Percentiles rank a stretch among this genome's conserved stretches.
Conservation (phyloP, 2,888 invertebrate genomes). For the Lasioglossum figueresi region DNA sequence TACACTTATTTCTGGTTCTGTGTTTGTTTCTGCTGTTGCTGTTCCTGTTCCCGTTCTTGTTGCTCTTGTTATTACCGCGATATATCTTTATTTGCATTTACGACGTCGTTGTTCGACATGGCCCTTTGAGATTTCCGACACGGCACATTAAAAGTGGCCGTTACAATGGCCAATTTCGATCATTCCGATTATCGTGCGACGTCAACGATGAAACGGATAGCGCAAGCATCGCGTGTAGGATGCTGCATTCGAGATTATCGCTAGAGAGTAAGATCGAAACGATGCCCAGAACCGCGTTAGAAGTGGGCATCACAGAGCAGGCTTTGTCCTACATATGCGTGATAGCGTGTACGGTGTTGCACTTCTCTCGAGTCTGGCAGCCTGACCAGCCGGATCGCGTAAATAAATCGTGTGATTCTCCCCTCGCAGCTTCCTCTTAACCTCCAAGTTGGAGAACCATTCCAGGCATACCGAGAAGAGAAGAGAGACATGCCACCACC, state of each 20-base stretch:
- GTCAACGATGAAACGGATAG: neutral
- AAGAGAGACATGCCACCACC: constrained; percentile 33
- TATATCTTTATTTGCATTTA: neutral
- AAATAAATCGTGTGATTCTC: constrained; percentile 69
- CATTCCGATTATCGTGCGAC: neutral
- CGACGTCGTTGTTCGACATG: too few species aligned
- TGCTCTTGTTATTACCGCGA: neutral
- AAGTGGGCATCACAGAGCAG: constrained; percentile 47
- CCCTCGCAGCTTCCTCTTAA: constrained; percentile 39
- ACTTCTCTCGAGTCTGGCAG: constrained; percentile 45
- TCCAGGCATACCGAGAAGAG: constrained; percentile 33
- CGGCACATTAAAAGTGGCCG: neutral
- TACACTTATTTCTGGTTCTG: constrained; percentile 28
- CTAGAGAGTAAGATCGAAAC: constrained; percentile 19
- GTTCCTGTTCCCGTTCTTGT: neutral
- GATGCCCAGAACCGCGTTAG: constrained; percentile 20
- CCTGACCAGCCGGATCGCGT: constrained; percentile 58
- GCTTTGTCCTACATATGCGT: constrained; percentile 75
- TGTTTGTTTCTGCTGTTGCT: constrained; percentile 30
- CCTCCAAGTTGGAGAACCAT: constrained; percentile 26
- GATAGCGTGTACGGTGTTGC: constrained; percentile 54
- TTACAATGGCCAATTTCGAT: neutral
- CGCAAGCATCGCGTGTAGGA: neutral
- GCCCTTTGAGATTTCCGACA: neutral
- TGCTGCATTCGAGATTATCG: neutral